Evolutionary conservation across 2,113 vertebrate species (phyloP).

Genomic region (Nanorana parkeri): DNA sequence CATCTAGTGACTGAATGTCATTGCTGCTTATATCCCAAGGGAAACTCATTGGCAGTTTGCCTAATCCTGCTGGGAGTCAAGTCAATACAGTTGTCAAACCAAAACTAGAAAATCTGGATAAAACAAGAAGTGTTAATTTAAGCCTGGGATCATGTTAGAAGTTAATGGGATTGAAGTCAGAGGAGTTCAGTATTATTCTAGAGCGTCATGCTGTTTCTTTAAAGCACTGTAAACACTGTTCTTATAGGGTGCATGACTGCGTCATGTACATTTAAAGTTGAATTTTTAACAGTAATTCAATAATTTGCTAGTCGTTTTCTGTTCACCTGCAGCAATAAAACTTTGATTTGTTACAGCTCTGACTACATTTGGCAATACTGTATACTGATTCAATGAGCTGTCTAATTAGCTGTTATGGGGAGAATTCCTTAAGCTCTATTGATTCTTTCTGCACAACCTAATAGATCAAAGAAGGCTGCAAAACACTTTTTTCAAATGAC

Average conservation of each 20-base stretch:
- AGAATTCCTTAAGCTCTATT: too few species aligned
- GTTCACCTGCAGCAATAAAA: too few species aligned
- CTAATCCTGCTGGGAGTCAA: constrained; percentile 33
- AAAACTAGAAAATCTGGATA: constrained; percentile 10
- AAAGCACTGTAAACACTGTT: not conserved
- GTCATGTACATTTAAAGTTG: not conserved
- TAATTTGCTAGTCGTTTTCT: too few species aligned
- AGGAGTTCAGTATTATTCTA: not conserved
- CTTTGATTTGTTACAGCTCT: too few species aligned
- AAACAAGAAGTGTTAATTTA: constrained; percentile 17
- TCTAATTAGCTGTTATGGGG: too few species aligned
- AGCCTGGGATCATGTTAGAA: not conserved
- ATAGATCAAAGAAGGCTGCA: too few species aligned
- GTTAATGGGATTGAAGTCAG: not conserved
- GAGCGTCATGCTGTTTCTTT: not conserved
- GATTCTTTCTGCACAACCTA: too few species aligned
- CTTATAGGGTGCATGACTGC: not conserved
- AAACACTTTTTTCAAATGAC: too few species aligned
- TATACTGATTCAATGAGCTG: too few species aligned
- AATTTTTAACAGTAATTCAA: not conserved
- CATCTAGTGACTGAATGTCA: constrained; percentile 45
- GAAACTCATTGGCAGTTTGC: constrained; percentile 28
- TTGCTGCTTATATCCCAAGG: constrained; percentile 28
- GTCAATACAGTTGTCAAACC: constrained; percentile 14
- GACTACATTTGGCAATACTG: too few species aligned